Evolutionary conservation across 2,888 invertebrate species (phyloP), one percentile per base, ranked within the genome.

Genomic region (Athalia cordata): DNA sequence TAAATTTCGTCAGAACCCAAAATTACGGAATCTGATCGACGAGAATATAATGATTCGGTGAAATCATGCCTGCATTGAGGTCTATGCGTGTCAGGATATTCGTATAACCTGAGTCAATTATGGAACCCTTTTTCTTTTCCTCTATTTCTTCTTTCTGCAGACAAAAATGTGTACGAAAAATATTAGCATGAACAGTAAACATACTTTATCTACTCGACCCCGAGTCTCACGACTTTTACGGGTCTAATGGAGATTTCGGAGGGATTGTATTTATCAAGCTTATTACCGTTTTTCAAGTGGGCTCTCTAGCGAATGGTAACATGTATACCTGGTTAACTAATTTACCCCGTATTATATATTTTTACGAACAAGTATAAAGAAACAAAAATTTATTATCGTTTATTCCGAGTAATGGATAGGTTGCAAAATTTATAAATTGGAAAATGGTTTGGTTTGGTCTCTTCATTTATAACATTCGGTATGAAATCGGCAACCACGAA

Each of bases 21-120:
- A 68, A 15, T 8, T 67, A n/a, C 5, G 29, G 7, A 29, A 52
- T 55, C 52, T 55, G 6, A 43, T 47, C 57, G 59, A 59, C 52
- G 72, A 59, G 72, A 72, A 59, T 72, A 47, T 72, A 59, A 72
- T 59, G 47, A 59, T 72, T 72, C 13, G 47, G 8, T 0, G 29
- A 29, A 29, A 29, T 29, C 29, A 29, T 29, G 29, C 29, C 29
- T 29, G 29, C 29, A 29, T 29, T 29, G 1, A 29, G 29, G 29
- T 2, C 29, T 29, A 29, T 29, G 29, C 29, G 29, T 29, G 29
- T 29, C 29, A 29, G 2, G 29, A 2, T 29, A 29, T 29, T 29
- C 29, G 29, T 29, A 29, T 29, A 29, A 29, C 29, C 29, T 2
- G 29, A 29, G 29, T 29, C 0, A 29, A 29, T 29, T 29, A 29